Evolutionary conservation across 2,113 vertebrate genomes (phyloP).

Genomic region (Syngnathus floridae): DNA sequence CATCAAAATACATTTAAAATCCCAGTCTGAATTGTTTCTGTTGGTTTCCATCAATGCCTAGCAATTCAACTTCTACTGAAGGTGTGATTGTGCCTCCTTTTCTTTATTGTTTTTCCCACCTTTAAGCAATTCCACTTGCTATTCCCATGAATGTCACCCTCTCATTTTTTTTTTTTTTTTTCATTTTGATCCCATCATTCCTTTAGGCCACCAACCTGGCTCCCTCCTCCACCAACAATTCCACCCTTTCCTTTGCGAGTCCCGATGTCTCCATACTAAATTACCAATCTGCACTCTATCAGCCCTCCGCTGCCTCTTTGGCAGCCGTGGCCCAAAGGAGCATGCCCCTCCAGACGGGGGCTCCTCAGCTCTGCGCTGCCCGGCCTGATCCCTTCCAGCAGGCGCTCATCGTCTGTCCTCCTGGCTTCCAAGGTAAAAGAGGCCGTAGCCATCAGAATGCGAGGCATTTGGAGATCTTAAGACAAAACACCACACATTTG

Average conservation of each 20-base stretch:
- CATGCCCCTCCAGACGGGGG: conserved; percentile 89
- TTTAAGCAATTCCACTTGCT: conserved; percentile 18
- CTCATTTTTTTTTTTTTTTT: conserved; percentile 75
- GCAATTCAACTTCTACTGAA: conserved; percentile 17
- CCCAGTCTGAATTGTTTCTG: background rate
- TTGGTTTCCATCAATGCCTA: conserved; percentile 22
- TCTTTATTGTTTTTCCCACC: background rate
- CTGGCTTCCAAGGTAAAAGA: conserved; percentile 92
- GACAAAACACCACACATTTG: background rate
- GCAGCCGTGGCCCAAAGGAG: conserved; percentile 96
- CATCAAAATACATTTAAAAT: background rate
- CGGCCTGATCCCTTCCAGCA: conserved; percentile 98
- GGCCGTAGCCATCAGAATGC: background rate
- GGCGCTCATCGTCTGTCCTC: conserved; percentile 97
- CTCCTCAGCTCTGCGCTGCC: conserved; percentile 88
- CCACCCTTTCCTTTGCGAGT: conserved; percentile 94
- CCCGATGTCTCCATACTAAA: conserved; percentile 97
- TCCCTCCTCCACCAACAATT: conserved; percentile 94
- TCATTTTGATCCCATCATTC: conserved; percentile 81
- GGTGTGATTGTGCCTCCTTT: background rate
- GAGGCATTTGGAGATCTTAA: background rate
- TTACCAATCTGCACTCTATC: conserved; percentile 97
- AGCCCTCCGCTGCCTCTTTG: conserved; percentile 95
- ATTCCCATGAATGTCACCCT: conserved; percentile 37
- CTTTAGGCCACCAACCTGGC: conserved; percentile 89